Evolutionary conservation across 2,113 vertebrate species (phyloP).

Genomic region (Caretta caretta): DNA sequence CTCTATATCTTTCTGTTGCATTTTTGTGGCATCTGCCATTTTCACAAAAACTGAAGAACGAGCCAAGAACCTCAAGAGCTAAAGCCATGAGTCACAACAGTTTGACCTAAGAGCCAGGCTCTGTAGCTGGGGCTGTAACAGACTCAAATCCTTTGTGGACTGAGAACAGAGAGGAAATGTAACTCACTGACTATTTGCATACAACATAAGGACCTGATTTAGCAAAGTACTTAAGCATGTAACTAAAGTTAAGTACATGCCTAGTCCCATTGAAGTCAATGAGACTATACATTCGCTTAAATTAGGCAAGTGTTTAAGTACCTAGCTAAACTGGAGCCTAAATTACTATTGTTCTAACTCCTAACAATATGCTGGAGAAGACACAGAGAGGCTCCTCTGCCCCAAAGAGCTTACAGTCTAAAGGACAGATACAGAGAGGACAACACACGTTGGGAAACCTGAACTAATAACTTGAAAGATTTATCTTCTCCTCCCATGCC

Average conservation of each 20-base stretch:
- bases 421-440: background rate
- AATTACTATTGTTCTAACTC: background rate
- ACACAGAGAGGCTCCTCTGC: background rate
- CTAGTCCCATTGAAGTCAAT: background rate
- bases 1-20: background rate
- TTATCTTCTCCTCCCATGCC: background rate
- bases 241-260: background rate
- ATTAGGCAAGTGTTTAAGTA: background rate
- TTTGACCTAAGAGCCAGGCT: background rate
- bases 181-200: background rate
- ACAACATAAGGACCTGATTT: background rate
- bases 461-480: background rate
- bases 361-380: conserved; percentile 2
- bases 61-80: background rate
- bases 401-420: background rate
- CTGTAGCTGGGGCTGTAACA: background rate
- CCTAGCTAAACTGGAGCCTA: background rate
- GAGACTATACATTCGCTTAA: background rate
- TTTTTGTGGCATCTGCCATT: background rate
- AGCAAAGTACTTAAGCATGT: background rate
- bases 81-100: background rate
- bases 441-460: background rate
- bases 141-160: background rate
- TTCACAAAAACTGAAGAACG: background rate
- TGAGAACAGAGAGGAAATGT: background rate